Evolutionary conservation across 1,140 invertebrate genomes (phyloP).

Genomic region (Leptinotarsa texana): DNA sequence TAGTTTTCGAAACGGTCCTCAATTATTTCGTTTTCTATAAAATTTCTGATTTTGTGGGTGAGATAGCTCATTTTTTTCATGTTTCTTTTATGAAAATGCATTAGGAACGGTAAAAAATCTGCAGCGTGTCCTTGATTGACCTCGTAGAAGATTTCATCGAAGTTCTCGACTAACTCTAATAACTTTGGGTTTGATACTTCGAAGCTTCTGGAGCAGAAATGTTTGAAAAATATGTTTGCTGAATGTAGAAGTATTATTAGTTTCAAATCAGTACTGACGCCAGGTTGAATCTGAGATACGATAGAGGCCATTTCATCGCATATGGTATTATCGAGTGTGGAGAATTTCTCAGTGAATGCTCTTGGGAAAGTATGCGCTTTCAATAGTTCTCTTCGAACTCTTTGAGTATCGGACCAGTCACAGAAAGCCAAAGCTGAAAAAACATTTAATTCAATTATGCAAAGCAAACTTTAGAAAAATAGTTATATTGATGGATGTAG

Average conservation of each 20-base stretch:
- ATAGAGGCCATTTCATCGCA: slow-evolving; percentile 56
- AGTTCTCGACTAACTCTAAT: slow-evolving; percentile 65
- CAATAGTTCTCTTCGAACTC: slow-evolving; percentile 75
- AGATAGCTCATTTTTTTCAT: slow-evolving; percentile 67
- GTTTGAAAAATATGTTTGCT: slow-evolving; percentile 80
- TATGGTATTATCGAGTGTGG: slow-evolving; percentile 65
- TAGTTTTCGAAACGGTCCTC: slow-evolving; percentile 61
- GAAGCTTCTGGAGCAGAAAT: slow-evolving; percentile 79
- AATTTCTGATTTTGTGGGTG: slow-evolving; percentile 70
- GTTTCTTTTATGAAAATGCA: slow-evolving; percentile 70
- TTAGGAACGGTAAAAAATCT: slow-evolving; percentile 82
- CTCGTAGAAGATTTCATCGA: slow-evolving; percentile 87
- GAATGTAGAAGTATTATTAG: slow-evolving; percentile 67
- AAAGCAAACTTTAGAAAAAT: too few species aligned
- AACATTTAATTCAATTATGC: slow-evolving; percentile 10
- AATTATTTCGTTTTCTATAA: slow-evolving; percentile 74
- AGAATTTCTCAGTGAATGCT: slow-evolving; percentile 68
- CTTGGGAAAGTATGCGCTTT: slow-evolving; percentile 75
- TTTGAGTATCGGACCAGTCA: slow-evolving; percentile 81
- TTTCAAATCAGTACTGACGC: slow-evolving; percentile 61
- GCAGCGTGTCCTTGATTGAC: slow-evolving; percentile 86
- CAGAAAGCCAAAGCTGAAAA: slow-evolving; percentile 80
- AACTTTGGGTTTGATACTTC: slow-evolving; percentile 67
- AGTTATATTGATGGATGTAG: too few species aligned
- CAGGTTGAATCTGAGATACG: slow-evolving; percentile 42